A percentile compares a stretch with the other conserved stretches of the same genome.
Evolutionary conservation across 2,888 invertebrate genomes (phyloP).

Genomic region (Drosophila fulvimacula): DNA sequence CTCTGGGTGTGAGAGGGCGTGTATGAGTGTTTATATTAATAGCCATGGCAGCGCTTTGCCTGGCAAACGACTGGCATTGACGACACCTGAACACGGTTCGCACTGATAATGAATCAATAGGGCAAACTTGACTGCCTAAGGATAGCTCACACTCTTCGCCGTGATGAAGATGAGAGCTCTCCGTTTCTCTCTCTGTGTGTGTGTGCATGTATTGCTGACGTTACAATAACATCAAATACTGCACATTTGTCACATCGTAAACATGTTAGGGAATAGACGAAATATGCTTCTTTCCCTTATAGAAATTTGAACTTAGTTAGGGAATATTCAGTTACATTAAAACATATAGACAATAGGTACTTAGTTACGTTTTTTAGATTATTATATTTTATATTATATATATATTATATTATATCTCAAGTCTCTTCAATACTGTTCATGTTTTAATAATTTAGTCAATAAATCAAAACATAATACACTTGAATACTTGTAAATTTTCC

Average conservation of each 20-base stretch:
- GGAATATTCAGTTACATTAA: not conserved
- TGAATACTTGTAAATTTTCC: too few species aligned
- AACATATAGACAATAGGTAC: not conserved
- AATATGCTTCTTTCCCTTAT: too few species aligned
- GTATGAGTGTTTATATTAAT: conserved; percentile 29
- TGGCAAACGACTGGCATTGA: conserved; percentile 36
- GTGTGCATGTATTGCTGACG: conserved; percentile 2
- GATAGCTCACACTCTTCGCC: conserved; percentile 8
- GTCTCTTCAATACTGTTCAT: too few species aligned
- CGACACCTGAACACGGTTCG: conserved; percentile 38
- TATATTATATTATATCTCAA: too few species aligned
- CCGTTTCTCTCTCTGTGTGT: not conserved
- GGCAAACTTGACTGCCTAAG: conserved; percentile 36
- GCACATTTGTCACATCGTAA: conserved; percentile 4
- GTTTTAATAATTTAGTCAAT: too few species aligned
- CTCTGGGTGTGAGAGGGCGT: conserved; percentile 9
- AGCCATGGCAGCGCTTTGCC: conserved; percentile 50
- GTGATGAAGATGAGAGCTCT: conserved; percentile 4
- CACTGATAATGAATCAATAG: conserved; percentile 53
- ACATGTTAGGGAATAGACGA: too few species aligned
- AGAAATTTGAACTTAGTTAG: not conserved
- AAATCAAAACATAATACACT: too few species aligned
- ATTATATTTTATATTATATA: too few species aligned
- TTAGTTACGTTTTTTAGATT: not conserved
- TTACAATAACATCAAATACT: not conserved